Evolutionary conservation across 1,140 invertebrate genomes (phyloP).

Genomic region (Rhynchophorus ferrugineus): DNA sequence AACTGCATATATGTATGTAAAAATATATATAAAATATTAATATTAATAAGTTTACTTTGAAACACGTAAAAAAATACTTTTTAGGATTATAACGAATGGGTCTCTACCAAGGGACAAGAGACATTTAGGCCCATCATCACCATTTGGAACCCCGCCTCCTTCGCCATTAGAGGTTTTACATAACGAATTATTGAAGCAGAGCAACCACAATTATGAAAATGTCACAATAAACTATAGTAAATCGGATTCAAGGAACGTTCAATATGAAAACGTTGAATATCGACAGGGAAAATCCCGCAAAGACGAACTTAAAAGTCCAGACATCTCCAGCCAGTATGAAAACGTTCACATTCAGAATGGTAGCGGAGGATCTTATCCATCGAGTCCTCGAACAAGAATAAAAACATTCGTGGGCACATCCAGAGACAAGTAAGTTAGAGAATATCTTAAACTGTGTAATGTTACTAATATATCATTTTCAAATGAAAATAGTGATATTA

Average conservation of each 20-base stretch:
- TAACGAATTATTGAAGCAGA: conserved; percentile 26
- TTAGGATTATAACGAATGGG: conserved; percentile 81
- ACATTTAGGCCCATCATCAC: conserved; percentile 30
- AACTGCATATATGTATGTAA: too few relatives aligned
- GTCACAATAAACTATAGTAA: conserved; percentile 25
- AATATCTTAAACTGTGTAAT: too few relatives aligned
- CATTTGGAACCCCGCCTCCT: conserved; percentile 26
- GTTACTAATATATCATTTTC: neutral
- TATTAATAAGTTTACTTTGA: neutral
- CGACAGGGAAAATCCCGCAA: conserved; percentile 29
- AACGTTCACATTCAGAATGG: conserved; percentile 43
- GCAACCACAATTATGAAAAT: conserved; percentile 39
- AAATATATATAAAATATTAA: neutral
- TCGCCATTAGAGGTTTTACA: conserved; percentile 30
- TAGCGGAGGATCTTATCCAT: conserved; percentile 41
- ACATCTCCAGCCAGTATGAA: conserved; percentile 48
- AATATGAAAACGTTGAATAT: conserved; percentile 42
- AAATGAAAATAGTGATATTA: conserved; percentile 11
- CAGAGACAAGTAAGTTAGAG: conserved; percentile 32
- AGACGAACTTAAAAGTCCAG: conserved; percentile 31
- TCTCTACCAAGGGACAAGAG: conserved; percentile 73
- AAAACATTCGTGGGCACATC: conserved; percentile 45
- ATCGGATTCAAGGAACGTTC: conserved; percentile 1
- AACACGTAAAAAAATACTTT: conserved; percentile 18
- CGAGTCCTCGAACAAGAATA: conserved; percentile 56